A percentile compares a stretch with the other conserved stretches of the same genome.
These are phyloP conservation scores for Sporophila hypoxantha DNA, from an alignment of 2,113 vertebrate genomes.

Conservation along the genomic window DNA sequence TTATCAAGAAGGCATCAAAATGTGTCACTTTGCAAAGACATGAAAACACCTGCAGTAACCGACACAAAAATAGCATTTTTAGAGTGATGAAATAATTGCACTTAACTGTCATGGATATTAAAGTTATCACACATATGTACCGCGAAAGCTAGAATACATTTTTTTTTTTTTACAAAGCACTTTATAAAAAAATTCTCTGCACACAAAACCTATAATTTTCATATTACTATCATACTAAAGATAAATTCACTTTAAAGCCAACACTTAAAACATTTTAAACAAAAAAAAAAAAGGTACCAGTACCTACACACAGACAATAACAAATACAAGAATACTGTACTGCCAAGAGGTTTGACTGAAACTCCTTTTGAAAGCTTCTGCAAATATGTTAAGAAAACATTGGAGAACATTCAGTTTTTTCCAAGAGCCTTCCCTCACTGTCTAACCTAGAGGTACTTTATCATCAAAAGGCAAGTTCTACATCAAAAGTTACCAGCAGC, in stretches of 20 bases:
- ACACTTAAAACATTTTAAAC: slow-evolving; percentile 89
- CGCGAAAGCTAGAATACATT: slow-evolving; percentile 94
- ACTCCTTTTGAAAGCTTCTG: slow-evolving; percentile 76
- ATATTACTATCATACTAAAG: slow-evolving; percentile 90
- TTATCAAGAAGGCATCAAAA: slow-evolving; percentile 99
- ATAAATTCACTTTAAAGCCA: slow-evolving; percentile 97
- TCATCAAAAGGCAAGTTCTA: slow-evolving; percentile 71
- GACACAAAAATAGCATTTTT: slow-evolving; percentile 92
- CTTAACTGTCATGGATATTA: slow-evolving; percentile 92
- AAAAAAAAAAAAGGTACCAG: slow-evolving; percentile 87
- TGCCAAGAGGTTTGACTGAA: slow-evolving; percentile 86
- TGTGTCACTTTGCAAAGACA: slow-evolving; percentile 97
- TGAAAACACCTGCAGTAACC: slow-evolving; percentile 95
- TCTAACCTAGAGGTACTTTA: slow-evolving; percentile 69
- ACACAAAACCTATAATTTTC: slow-evolving; percentile 93
- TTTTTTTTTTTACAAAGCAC: slow-evolving; percentile 95
- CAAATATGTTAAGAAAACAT: slow-evolving; percentile 72
- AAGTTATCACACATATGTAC: slow-evolving; percentile 97
- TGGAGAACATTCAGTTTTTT: slow-evolving; percentile 68
- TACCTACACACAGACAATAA: slow-evolving; percentile 92
- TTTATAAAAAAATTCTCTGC: slow-evolving; percentile 92
- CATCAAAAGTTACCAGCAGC: slow-evolving; percentile 83
- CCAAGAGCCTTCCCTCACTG: slow-evolving; percentile 59
- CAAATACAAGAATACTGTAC: slow-evolving; percentile 88
- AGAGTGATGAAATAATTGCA: slow-evolving; percentile 90